These are phyloP conservation scores for Rattus norvegicus DNA, from an alignment of 2,113 vertebrate genomes.

Conservation along the genomic window DNA sequence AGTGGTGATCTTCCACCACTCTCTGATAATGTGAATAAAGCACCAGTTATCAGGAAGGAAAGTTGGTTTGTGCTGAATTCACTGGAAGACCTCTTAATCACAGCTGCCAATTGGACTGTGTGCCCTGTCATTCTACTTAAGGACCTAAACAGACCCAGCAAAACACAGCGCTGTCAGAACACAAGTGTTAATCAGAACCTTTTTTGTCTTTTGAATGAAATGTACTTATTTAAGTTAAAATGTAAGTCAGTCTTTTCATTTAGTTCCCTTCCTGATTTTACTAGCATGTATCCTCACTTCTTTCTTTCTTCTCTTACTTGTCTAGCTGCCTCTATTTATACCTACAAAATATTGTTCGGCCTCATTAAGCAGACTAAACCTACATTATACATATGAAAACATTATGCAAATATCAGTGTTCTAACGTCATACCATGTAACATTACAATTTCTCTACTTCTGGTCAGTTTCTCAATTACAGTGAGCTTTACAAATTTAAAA, in stretches of 20 bases:
- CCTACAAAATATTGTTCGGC: background rate
- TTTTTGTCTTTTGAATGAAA: conserved; percentile 83
- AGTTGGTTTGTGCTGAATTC: conserved; percentile 72
- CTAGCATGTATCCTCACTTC: conserved; percentile 46
- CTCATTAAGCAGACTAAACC: conserved; percentile 12
- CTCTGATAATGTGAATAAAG: conserved; percentile 79
- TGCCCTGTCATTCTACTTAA: conserved; percentile 83
- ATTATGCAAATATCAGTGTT: conserved; percentile 8
- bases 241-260: conserved; percentile 33
- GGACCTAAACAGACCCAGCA: conserved; percentile 83
- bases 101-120: conserved; percentile 81
- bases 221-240: conserved; percentile 78
- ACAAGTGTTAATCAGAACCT: conserved; percentile 83
- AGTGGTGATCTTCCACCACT: conserved; percentile 63
- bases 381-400: conserved; percentile 31
- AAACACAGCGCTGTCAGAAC: conserved; percentile 76
- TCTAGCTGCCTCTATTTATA: conserved; percentile 15
- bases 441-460: conserved; percentile 35
- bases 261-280: background rate
- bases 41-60: conserved; percentile 62
- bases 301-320: conserved; percentile 26
- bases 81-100: conserved; percentile 87
- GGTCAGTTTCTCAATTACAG: background rate
- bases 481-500: conserved; percentile 12
- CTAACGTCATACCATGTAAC: background rate